Evolutionary conservation across 2,888 invertebrate genomes (phyloP).

Genomic region (Sphaerophoria taeniata): DNA sequence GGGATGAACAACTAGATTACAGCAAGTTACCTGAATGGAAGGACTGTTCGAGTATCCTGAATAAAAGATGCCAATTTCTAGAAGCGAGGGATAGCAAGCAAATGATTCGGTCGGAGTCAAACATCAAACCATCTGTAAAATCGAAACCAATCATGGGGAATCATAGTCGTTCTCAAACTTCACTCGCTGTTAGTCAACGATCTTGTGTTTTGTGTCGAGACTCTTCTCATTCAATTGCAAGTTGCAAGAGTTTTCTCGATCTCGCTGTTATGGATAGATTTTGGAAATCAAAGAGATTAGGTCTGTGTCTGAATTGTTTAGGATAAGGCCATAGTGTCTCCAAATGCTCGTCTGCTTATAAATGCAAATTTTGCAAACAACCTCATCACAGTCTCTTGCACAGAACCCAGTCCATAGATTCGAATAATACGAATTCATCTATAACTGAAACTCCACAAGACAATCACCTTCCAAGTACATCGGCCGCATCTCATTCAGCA

Average conservation of each 20-base stretch:
- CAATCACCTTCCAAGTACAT: not conserved
- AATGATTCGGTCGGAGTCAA: not conserved
- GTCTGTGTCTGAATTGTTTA: not conserved
- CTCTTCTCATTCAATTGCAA: not conserved
- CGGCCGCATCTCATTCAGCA: not conserved
- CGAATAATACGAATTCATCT: too few relatives aligned
- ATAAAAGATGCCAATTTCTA: not conserved
- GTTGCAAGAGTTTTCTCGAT: not conserved
- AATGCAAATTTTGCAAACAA: not conserved
- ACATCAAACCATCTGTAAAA: too few relatives aligned
- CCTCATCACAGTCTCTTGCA: not conserved
- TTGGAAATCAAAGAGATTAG: not conserved
- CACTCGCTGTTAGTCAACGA: not conserved
- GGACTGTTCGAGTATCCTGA: slow-evolving; percentile 36
- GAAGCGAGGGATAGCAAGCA: not conserved
- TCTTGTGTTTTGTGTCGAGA: not conserved
- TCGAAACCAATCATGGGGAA: too few relatives aligned
- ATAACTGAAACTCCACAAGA: not conserved
- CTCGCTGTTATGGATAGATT: not conserved
- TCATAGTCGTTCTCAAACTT: not conserved
- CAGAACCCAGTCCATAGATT: not conserved
- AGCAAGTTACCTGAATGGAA: slow-evolving; percentile 53
- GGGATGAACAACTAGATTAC: slow-evolving; percentile 61
- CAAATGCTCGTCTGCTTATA: not conserved
- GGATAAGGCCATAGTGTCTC: not conserved